These are phyloP conservation scores for Takifugu rubripes DNA, from an alignment of 2,797 vertebrate genomes.

Conservation along the genomic window DNA sequence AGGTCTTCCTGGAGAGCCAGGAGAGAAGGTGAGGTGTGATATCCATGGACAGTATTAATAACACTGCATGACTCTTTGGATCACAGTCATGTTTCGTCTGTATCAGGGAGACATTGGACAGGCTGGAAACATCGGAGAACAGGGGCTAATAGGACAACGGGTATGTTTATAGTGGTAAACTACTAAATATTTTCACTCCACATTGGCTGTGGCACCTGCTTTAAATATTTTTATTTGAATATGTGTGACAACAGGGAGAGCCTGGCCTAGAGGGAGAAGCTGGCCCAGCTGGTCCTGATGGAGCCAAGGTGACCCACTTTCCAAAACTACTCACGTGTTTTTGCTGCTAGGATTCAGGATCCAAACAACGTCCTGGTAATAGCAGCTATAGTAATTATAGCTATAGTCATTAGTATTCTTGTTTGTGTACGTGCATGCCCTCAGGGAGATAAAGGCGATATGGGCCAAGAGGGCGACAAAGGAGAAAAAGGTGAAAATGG, in stretches of 20 bases:
- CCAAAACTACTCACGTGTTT: background rate
- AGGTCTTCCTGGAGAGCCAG: constrained; percentile 76
- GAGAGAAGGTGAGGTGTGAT: constrained; percentile 84
- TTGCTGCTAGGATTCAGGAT: background rate
- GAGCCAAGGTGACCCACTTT: constrained; percentile 81
- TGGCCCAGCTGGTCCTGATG: constrained; percentile 84
- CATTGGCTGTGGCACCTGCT: constrained; percentile 1
- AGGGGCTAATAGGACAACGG: constrained; percentile 87
- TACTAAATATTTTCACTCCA: background rate
- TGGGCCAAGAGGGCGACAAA: constrained; percentile 86
- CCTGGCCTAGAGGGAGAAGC: constrained; percentile 89
- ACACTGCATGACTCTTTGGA: constrained; percentile 3
- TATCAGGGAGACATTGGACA: constrained; percentile 86
- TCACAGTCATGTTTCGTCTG: constrained; percentile 1
- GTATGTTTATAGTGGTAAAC: constrained; percentile 68
- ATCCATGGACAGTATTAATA: no score
- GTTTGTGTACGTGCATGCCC: constrained; percentile 9
- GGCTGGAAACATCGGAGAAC: constrained; percentile 84
- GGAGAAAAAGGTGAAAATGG: constrained; percentile 90
- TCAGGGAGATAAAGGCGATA: constrained; percentile 94
- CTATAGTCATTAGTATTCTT: no score
- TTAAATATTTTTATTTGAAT: constrained; percentile 5
- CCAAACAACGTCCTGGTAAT: background rate
- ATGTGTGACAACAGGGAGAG: constrained; percentile 78
- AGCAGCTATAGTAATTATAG: background rate